Conservation (phyloP, 2,797 vertebrate genomes). For the Aphelocoma californica region DNA sequence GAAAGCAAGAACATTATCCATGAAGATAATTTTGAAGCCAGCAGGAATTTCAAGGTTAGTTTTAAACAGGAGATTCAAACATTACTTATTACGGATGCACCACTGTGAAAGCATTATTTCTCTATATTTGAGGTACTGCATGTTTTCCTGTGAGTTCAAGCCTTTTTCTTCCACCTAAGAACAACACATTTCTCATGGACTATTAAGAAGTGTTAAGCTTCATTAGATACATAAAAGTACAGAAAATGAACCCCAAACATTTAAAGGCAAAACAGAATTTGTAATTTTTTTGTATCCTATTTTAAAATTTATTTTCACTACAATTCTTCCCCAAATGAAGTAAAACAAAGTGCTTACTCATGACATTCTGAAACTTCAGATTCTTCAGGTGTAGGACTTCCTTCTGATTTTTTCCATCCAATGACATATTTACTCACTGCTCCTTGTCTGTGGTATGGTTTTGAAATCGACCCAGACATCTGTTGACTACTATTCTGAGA, state of each 20-base stretch:
- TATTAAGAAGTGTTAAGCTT: background rate
- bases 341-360: slow-evolving; percentile 78
- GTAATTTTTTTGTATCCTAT: background rate
- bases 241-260: accelerated
- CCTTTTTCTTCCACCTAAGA: background rate
- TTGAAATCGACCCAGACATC: slow-evolving; percentile 74
- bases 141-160: background rate
- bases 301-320: background rate
- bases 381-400: slow-evolving; percentile 83
- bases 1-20: background rate
- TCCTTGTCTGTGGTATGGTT: slow-evolving; percentile 77
- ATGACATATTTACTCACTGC: slow-evolving; percentile 79
- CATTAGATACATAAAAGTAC: background rate
- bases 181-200: background rate
- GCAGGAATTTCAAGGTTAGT: background rate
- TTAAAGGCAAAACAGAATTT: background rate
- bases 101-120: background rate
- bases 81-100: background rate
- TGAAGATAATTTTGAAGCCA: background rate
- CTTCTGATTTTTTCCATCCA: slow-evolving; percentile 84
- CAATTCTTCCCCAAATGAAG: background rate
- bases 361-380: slow-evolving; percentile 86
- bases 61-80: background rate
- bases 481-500: slow-evolving; percentile 78
- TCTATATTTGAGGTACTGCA: background rate